Percentiles rank a stretch among this genome's conserved stretches.
phyloP scores from a whole-genome alignment of 2,113 vertebrate genomes.

The Corythaeola cristata region DNA sequence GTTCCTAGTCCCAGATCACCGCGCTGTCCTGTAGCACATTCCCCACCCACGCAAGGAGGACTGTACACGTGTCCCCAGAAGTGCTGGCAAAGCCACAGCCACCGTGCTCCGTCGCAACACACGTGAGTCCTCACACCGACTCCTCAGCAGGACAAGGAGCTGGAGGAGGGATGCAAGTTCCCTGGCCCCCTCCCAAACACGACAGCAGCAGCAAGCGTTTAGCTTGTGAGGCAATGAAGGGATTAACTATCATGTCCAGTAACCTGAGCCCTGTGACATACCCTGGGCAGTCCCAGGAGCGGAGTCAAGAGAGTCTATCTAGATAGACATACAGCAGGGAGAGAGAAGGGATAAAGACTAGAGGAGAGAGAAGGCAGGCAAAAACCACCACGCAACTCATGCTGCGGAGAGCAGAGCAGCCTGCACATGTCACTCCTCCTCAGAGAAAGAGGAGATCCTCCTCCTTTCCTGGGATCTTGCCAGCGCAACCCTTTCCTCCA shows the following conservation, averaged over 20 bases:
- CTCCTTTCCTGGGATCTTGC: background rate
- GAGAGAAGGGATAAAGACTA: background rate
- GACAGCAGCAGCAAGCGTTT: background rate
- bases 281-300: background rate
- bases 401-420: background rate
- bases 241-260: background rate
- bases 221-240: background rate
- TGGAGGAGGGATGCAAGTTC: background rate
- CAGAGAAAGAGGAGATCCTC: background rate
- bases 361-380: background rate
- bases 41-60: background rate
- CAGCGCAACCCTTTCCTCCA: background rate
- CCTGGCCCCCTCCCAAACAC: background rate
- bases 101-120: accelerated
- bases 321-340: background rate
- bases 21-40: background rate
- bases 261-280: background rate
- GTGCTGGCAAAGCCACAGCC: background rate
- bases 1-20: background rate
- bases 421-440: background rate
- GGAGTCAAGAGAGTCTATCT: background rate
- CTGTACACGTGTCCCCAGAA: background rate
- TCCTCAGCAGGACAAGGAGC: background rate
- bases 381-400: background rate
- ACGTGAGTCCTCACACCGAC: background rate